Conservation (phyloP, 2,888 invertebrate genomes). For the Metalampra italica region DNA sequence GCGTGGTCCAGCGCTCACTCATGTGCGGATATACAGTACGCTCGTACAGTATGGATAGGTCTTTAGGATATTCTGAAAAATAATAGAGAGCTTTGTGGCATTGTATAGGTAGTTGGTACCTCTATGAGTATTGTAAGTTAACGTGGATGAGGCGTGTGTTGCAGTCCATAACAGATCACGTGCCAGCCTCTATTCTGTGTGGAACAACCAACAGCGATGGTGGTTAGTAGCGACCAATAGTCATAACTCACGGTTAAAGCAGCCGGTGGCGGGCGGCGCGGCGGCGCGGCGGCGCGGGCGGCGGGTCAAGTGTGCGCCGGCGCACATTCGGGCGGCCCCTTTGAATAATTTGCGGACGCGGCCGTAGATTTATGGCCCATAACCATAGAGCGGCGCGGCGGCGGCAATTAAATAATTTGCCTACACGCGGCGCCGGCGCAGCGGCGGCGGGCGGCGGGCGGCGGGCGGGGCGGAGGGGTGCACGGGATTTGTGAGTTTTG, state of each 20-base stretch:
- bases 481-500: not conserved
- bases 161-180: too few relatives aligned
- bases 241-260: slow-evolving; percentile 6
- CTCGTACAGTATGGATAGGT: too few relatives aligned
- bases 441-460: slow-evolving; percentile 15
- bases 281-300: slow-evolving; percentile 2
- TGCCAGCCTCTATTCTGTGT: too few relatives aligned
- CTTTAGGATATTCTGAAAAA: too few relatives aligned
- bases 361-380: slow-evolving; percentile 67
- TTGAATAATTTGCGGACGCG: slow-evolving; percentile 69
- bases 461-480: not conserved
- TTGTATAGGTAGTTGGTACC: too few relatives aligned
- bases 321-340: slow-evolving; percentile 47
- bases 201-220: too few relatives aligned
- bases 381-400: slow-evolving; percentile 57
- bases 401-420: slow-evolving; percentile 73
- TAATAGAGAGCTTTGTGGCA: too few relatives aligned
- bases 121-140: too few relatives aligned
- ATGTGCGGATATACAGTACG: too few relatives aligned
- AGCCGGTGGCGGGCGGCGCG: slow-evolving; percentile 8
- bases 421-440: slow-evolving; percentile 38
- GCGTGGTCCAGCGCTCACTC: too few relatives aligned
- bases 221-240: not conserved
- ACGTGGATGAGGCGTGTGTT: too few relatives aligned
- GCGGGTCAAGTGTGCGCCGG: slow-evolving; percentile 5